Evolutionary conservation across 1,140 invertebrate genomes (phyloP), one percentile per base, ranked within the genome.

Genomic region (Harpegnathos saltator): DNA sequence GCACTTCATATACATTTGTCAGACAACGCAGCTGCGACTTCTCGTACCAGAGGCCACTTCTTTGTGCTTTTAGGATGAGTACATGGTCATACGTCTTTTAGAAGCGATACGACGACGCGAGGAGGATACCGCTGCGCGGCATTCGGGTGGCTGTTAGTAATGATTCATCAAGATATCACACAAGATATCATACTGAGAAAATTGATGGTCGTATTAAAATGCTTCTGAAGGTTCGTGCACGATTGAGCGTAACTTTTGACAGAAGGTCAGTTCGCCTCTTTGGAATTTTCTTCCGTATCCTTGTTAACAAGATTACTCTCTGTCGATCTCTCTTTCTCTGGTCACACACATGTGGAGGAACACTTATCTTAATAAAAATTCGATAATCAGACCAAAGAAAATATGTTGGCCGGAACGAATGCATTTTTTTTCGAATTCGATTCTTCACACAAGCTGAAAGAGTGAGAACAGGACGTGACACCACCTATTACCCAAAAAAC

Each of bases 401-500:
- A 33, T 56, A 9, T 3, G 33, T 62, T 17, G 44, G 61, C 14
- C 58, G 33, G 50, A 14, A 59, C 17, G 26, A 17, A 24, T 65
- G 48, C 33, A 82, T 38, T 33, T 63, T 26, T 81, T 56, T 56
- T 44, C 38, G 26, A 61, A 62, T 59, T 44, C 38, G 38, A 15
- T 56, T 66, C n/a, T 68, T 65, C 56, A 9, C 66, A 54, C 24
- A 82, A 82, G 86, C 78, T 85, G 83, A 74, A 85, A 89, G 66
- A 89, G 72, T 72, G 72, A 77, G 26, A 84, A 84, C 14, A 81
- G 15, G 54, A 85, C 62, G 48, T 83, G 74, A 88, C 56, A 87
- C 82, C 44, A 88, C 83, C 61, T 85, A 73, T 77, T 82, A 68
- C 58, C 50, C 68, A 88, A 69, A 88, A 69, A 65, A 5, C 59